Conservation (phyloP, 2,888 invertebrate species). For the Mellilla xanthometata region DNA sequence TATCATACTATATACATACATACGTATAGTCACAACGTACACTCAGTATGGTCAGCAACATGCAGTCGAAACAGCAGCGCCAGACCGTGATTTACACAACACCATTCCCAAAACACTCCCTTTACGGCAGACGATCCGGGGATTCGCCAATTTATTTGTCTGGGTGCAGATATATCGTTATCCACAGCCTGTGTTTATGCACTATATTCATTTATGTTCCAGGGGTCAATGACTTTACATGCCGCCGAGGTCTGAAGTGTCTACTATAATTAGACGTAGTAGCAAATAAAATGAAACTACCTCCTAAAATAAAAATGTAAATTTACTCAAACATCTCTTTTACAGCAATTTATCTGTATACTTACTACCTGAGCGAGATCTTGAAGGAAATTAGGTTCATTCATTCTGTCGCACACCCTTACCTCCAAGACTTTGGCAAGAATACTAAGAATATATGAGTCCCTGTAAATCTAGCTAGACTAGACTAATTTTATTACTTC, state of each 20-base stretch:
- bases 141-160: conserved; percentile 63
- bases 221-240: not conserved
- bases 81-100: conserved; percentile 61
- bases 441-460: conserved; percentile 34
- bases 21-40: too few species aligned
- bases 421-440: conserved; percentile 25
- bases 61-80: conserved; percentile 41
- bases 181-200: conserved; percentile 27
- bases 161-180: conserved; percentile 49
- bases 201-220: conserved; percentile 8
- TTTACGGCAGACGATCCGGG: conserved; percentile 58
- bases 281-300: not conserved
- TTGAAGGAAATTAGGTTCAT: conserved; percentile 21
- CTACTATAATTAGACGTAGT: not conserved
- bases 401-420: conserved; percentile 27
- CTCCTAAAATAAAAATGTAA: not conserved
- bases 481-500: too few species aligned
- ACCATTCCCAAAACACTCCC: conserved; percentile 51
- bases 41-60: too few species aligned
- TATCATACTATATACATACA: too few species aligned
- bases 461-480: conserved; percentile 29
- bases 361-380: conserved; percentile 4
- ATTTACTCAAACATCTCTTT: not conserved
- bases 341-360: conserved; percentile 1
- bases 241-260: too few species aligned